Base-by-base conservation (phyloP, 1,140 invertebrate genomes). In the Atta colombica region DNA sequence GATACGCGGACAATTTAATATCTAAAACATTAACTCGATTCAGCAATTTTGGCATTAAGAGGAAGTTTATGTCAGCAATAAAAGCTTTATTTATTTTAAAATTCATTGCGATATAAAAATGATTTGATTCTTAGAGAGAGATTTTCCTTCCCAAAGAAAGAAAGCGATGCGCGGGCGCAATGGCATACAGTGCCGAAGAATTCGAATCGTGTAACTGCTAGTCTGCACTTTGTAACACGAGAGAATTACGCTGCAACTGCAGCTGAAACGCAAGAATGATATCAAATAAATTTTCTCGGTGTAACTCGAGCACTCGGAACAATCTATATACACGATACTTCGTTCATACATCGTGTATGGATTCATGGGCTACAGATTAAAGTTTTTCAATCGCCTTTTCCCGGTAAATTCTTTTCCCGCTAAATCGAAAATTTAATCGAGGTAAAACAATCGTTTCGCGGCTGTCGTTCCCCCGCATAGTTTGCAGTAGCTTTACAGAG, bases 31-130 rank as follows among this genome's bases (percentile, higher is more conserved):
- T 53, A 85, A 39, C 61, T 78, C n/a, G 74, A 78, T 68, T 31
- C 74, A 45, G 35, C 61, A 66, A 65, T 85, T 49, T 63, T 80
- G 10, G 61, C 35, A 21, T 51, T 16, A 21, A 55, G 21, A 39
- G 18, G 51, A 69, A 55, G 60, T 77, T 77, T 78, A 85, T 78
- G 16, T 8, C 49, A 49, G 21, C 25, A 45, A 12, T 78, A 85
- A 68, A 85, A 85, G 72, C 53, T 78, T 78, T 78, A 68, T 31
- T 66, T 53, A 60, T n/a, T 39, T 68, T 55, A 45, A 60, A 78
- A 77, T 66, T 85, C 74, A 68, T 49, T 49, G 63, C 61, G 35
- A 78, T 58, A 78, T 78, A 78, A 85, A 85, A 85, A 74, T 68
- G 82, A 78, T 85, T 85, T 78, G 82, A 85, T 84, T 84, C 51